phyloP scores from a whole-genome alignment of 2,113 vertebrate species.

The Ictidomys tridecemlineatus region DNA sequence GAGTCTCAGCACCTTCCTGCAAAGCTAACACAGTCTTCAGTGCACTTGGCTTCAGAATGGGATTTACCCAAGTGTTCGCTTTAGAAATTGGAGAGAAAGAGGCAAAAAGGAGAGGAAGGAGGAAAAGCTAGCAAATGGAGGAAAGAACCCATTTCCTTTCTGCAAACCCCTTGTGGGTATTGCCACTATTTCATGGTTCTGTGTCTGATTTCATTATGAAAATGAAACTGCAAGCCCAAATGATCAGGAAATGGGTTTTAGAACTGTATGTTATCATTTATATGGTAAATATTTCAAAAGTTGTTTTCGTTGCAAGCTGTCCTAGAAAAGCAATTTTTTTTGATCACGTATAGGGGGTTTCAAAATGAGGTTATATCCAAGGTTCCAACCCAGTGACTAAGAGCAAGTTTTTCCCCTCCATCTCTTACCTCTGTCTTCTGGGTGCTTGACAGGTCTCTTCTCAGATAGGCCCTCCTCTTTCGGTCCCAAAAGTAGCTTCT shows the following conservation, averaged over 20 bases:
- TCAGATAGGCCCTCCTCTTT: background rate
- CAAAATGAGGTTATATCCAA: background rate
- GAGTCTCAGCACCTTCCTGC: background rate
- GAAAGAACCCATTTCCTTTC: background rate
- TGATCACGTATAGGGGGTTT: background rate
- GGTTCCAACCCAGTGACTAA: background rate
- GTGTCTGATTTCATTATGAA: constrained; percentile 22
- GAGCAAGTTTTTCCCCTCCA: background rate
- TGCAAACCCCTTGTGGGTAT: background rate
- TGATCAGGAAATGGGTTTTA: constrained; percentile 5
- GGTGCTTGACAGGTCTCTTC: background rate
- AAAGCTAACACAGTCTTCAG: background rate
- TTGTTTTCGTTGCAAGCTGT: background rate
- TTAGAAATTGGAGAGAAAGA: background rate
- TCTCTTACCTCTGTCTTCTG: background rate
- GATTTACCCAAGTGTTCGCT: constrained; percentile 4
- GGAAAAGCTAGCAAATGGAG: background rate
- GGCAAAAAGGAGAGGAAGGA: too few relatives aligned
- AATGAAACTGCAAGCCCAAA: constrained; percentile 49
- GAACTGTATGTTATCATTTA: background rate
- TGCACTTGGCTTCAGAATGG: background rate
- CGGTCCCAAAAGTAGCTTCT: background rate
- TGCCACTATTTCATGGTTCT: constrained; percentile 32
- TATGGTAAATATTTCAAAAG: background rate
- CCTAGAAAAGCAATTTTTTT: background rate